Evolutionary conservation across 2,888 invertebrate species (phyloP).

Genomic region (Cactoblastis cactorum): DNA sequence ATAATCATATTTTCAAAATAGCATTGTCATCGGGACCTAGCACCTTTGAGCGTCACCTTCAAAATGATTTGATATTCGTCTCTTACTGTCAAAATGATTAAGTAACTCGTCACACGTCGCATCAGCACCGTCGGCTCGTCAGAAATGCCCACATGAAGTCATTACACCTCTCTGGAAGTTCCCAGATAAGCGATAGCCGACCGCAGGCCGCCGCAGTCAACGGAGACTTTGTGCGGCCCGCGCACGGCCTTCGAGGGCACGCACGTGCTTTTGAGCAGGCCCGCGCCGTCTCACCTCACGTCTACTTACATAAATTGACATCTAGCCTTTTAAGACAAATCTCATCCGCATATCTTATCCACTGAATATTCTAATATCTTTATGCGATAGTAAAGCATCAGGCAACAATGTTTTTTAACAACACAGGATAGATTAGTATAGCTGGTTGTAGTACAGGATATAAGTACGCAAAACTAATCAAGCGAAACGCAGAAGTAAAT

Average conservation of each 20-base stretch:
- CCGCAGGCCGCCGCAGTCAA: constrained; percentile 34
- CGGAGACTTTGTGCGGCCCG: constrained; percentile 55
- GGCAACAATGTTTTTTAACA: not conserved
- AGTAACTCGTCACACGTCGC: constrained; percentile 59
- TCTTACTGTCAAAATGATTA: constrained; percentile 57
- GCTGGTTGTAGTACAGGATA: too few relatives aligned
- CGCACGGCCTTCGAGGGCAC: constrained; percentile 57
- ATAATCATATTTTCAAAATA: too few relatives aligned
- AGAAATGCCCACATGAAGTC: constrained; percentile 69
- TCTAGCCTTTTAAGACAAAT: constrained; percentile 47
- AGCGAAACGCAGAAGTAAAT: constrained; percentile 14
- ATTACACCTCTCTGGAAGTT: constrained; percentile 68
- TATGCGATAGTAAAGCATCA: constrained; percentile 22
- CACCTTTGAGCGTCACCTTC: constrained; percentile 50
- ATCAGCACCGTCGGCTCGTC: constrained; percentile 58
- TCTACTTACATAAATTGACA: constrained; percentile 67
- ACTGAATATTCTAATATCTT: constrained; percentile 33
- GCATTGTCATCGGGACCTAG: too few relatives aligned
- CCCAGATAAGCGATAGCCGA: constrained; percentile 52
- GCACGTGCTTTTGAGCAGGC: constrained; percentile 67
- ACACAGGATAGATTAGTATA: too few relatives aligned
- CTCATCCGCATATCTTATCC: constrained; percentile 32
- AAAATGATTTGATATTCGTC: constrained; percentile 47
- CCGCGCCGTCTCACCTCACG: constrained; percentile 65
- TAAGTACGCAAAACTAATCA: not conserved